phyloP scores from a whole-genome alignment of 2,888 invertebrate species.

The Timandra comae region DNA sequence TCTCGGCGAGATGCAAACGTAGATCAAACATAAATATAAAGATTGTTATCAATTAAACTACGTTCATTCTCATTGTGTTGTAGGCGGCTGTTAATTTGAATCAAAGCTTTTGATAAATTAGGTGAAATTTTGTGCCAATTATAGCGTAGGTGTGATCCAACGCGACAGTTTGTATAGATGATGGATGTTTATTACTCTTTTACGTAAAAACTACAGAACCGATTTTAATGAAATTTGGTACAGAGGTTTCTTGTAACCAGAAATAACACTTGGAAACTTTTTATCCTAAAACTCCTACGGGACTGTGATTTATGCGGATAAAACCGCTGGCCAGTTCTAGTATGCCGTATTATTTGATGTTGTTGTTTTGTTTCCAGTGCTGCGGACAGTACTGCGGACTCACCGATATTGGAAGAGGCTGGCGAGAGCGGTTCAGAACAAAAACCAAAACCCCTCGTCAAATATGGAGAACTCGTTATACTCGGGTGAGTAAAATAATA shows the following conservation, averaged over 20 bases:
- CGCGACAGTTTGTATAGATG: too few relatives aligned
- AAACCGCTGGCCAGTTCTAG: not conserved
- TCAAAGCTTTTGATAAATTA: too few relatives aligned
- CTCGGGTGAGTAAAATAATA: conserved; percentile 93
- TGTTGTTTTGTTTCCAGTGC: conserved; percentile 51
- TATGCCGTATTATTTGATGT: not conserved
- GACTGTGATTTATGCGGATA: too few relatives aligned
- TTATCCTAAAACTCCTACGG: too few relatives aligned
- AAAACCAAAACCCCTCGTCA: conserved; percentile 86
- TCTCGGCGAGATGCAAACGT: conserved; percentile 34
- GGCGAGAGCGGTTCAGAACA: conserved; percentile 84
- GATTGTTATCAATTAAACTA: conserved; percentile 35
- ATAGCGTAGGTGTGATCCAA: too few relatives aligned
- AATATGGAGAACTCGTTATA: conserved; percentile 96
- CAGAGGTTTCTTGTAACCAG: too few relatives aligned
- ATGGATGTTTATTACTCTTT: too few relatives aligned
- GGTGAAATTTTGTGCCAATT: not conserved
- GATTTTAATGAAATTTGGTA: too few relatives aligned
- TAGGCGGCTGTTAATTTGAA: conserved; percentile 29
- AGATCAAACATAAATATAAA: conserved; percentile 32
- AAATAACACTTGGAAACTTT: too few relatives aligned
- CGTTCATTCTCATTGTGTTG: conserved; percentile 39
- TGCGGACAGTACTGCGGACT: conserved; percentile 78
- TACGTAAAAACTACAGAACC: too few relatives aligned
- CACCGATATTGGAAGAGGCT: conserved; percentile 86